These are phyloP conservation scores for Phymanthus crucifer DNA, from an alignment of 92 coral and sea anemone genomes.

Conservation along the genomic window DNA sequence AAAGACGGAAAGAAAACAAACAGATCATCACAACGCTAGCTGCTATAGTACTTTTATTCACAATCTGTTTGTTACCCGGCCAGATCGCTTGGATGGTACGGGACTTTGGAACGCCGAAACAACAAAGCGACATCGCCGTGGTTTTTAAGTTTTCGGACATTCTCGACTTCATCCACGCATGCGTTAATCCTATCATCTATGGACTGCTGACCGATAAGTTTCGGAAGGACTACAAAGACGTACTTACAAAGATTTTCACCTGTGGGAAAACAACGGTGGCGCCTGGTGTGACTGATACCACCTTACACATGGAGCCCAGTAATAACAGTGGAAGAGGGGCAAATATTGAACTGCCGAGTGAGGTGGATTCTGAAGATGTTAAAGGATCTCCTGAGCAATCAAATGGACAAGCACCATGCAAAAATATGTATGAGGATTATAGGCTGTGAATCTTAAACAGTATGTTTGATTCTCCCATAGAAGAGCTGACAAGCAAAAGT, in stretches of 20 bases:
- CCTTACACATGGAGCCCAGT: background rate
- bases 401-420: background rate
- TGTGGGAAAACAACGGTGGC: conserved; percentile 30
- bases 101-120: conserved; percentile 58
- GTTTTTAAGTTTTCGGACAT: conserved; percentile 49
- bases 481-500: background rate
- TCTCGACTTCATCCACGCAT: conserved; percentile 68
- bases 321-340: background rate
- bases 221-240: conserved; percentile 57
- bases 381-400: background rate
- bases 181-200: conserved; percentile 79
- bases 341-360: conserved; percentile 1
- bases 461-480: too few species aligned
- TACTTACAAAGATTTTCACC: background rate
- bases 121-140: conserved; percentile 15
- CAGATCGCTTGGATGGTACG: conserved; percentile 75
- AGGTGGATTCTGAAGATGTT: background rate
- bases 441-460: background rate
- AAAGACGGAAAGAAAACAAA: conserved; percentile 56
- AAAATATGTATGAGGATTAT: background rate
- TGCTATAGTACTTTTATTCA: conserved; percentile 65
- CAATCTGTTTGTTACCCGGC: conserved; percentile 70
- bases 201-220: conserved; percentile 70
- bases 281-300: conserved; percentile 12
- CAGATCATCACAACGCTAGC: conserved; percentile 74